Evolutionary conservation across 1,140 invertebrate genomes (phyloP), one percentile per base, ranked within the genome.

Genomic region (Eurosta solidaginis): DNA sequence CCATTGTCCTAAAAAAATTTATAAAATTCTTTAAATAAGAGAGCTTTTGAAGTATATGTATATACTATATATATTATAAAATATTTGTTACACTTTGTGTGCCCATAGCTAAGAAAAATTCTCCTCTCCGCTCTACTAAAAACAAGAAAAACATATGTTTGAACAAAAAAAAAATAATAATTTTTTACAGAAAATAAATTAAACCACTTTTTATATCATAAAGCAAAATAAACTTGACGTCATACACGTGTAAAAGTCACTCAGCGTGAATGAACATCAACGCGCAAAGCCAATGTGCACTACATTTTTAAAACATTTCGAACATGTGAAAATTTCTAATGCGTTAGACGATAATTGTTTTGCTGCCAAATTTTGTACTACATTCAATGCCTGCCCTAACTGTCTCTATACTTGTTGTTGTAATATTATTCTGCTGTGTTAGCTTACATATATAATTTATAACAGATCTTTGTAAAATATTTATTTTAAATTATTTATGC

Each of bases 401-500:
- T 7, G 1, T 3, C n/a, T 4, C 27, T 68, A 17, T 54, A 25
- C 20, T 54, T 54, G 22, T 54, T 47, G 45, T n/a, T 47, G 45
- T 47, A 47, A 47, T 3, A 47, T 17, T 47, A 17, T 12, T 47
- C 12, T 12, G 45, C 12, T 47, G 3, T 47, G 45, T 3, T 47
- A 17, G 14, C 14, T 17, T 17, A 22, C 49, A 20, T 68, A n/a
- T 20, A 7, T 68, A 33, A 68, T 68, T 68, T 40, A 33, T 33
- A 40, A 33, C 59, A 68, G 59, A n/a, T n/a, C 29, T 68, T 54
- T 68, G 7, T 40, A 17, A 68, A 12, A 36, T 68, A 68, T 68
- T 68, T 68, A 68, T 68, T 68, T 68, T 40, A 36, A 68, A 68
- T 40, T 68, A 68, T 68, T 68, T 33, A 22, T 68, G 40, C 40